Base-by-base conservation (phyloP, 2,113 vertebrate species). In the Suncus etruscus region DNA sequence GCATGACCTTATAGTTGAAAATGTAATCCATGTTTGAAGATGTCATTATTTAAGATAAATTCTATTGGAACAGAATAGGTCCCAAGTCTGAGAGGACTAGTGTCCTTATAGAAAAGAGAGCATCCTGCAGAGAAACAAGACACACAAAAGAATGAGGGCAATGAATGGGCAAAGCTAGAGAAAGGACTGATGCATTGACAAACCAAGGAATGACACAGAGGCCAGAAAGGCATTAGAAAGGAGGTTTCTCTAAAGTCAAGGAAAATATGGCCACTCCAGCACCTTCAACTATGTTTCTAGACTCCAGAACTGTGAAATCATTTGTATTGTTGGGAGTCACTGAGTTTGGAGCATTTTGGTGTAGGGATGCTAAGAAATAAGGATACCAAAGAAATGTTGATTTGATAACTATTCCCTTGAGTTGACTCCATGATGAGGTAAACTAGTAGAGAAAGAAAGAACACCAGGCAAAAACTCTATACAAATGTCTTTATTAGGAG, bases 11-110 rank as follows among this genome's bases (percentile, higher is more conserved):
- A 8, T 14, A 48, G 77, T 92, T 77, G 65, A 39, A 90, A 83
- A 50, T 29, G 73, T 0, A 83, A 45, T 29, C 72, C 0, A 1
- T 74, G 12, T 7, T 29, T 51, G 29, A 8, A 76, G 20, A 32
- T 25, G 1, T 68, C 8, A 54, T 68, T 50, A 78, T 12, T 25
- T 51, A 83, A 22, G 48, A 11, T 5, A 47, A 51, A 75, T 11
- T 16, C 3, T 12, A 20, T 1, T 54, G 16, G 66, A 76, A 24
- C 39, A 29, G 39, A 27, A 6, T n/a, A 11, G 63, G n/a, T 24
- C 66, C 50, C 27, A n/a, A 58, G 22, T 82, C 76, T 50, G 10
- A 51, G 8, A 48, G 6, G 8, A 32, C 18, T 47, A 6, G 20
- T 50, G 14, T 58, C 47, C 31, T 74, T 69, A 10, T 3, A 50